A percentile compares a stretch with the other conserved stretches of the same genome.
Evolutionary conservation across 2,113 vertebrate genomes (phyloP).

Genomic region (Pao palembangensis): DNA sequence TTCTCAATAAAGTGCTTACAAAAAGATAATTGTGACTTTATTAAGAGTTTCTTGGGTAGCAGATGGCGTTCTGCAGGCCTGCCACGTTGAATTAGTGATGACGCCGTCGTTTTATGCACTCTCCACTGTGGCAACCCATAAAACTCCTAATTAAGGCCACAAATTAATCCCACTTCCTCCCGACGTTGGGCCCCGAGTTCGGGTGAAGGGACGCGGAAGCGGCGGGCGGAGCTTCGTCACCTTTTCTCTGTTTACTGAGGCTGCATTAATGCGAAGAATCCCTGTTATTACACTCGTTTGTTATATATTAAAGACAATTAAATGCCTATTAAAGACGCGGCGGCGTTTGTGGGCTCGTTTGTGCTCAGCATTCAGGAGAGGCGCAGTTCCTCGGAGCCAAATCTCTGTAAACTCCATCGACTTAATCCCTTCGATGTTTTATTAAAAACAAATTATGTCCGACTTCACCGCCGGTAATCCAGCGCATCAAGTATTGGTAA

Average conservation of each 20-base stretch:
- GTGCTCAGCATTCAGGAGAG: slow-evolving; percentile 60
- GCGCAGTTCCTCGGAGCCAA: slow-evolving; percentile 61
- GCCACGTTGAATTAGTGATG: slow-evolving; percentile 98
- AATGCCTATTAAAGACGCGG: slow-evolving; percentile 68
- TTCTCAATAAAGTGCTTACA: slow-evolving; percentile 97
- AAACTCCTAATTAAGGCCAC: slow-evolving; percentile 77
- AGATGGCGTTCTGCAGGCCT: slow-evolving; percentile 95
- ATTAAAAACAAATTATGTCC: slow-evolving; percentile 79
- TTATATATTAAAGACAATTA: slow-evolving; percentile 73
- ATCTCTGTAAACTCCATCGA: slow-evolving; percentile 71
- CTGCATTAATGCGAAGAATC: slow-evolving; percentile 60
- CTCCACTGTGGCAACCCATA: slow-evolving; percentile 75
- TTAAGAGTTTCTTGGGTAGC: slow-evolving; percentile 96
- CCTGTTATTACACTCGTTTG: slow-evolving; percentile 64
- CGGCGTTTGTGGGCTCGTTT: slow-evolving; percentile 71
- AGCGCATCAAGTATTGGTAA: slow-evolving; percentile 76
- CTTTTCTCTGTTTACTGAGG: slow-evolving; percentile 48
- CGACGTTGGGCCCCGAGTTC: slow-evolving; percentile 55
- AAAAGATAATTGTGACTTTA: slow-evolving; percentile 99
- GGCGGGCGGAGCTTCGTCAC: slow-evolving; percentile 41
- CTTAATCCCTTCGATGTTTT: slow-evolving; percentile 75
- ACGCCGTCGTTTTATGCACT: slow-evolving; percentile 84
- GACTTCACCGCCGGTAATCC: slow-evolving; percentile 71
- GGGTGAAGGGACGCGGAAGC: slow-evolving; percentile 59
- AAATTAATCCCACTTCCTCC: slow-evolving; percentile 76